Conservation (phyloP, 1,140 invertebrate genomes). For the Cyphomyrmex costatus region DNA sequence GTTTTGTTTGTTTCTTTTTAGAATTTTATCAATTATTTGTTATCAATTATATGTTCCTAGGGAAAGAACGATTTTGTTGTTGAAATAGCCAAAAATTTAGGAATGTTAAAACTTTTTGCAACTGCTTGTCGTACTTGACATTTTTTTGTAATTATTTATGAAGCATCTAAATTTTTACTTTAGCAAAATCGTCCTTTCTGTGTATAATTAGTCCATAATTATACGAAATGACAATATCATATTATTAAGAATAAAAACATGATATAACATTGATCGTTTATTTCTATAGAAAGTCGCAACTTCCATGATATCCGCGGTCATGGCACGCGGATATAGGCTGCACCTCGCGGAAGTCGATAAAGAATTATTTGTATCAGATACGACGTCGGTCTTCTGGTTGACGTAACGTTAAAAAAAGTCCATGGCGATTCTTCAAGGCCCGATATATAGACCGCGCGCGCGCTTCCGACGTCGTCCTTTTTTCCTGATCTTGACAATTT, state of each 20-base stretch:
- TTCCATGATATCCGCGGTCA: slow-evolving; percentile 27
- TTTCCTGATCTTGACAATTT: slow-evolving; percentile 68
- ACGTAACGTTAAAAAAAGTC: slow-evolving; percentile 63
- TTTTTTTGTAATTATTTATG: background rate
- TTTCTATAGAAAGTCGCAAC: slow-evolving; percentile 17
- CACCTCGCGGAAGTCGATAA: slow-evolving; percentile 61
- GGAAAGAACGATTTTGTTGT: no score
- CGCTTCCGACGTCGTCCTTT: slow-evolving; percentile 56
- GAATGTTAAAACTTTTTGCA: no score
- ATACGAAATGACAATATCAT: background rate
- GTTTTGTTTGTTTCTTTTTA: background rate
- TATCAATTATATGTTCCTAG: no score
- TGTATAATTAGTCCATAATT: background rate
- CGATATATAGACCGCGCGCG: slow-evolving; percentile 58
- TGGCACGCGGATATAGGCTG: slow-evolving; percentile 44
- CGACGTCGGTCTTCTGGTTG: slow-evolving; percentile 61
- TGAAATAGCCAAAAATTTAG: no score
- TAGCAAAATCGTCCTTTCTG: no score
- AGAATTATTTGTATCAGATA: slow-evolving; percentile 66
- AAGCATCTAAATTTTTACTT: no score
- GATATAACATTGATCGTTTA: background rate
- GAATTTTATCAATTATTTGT: background rate
- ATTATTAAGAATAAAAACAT: background rate
- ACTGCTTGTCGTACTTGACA: background rate
- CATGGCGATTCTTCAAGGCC: slow-evolving; percentile 63